These are phyloP conservation scores for Tolmerus cingulatus DNA, from an alignment of 2,888 invertebrate species.

Conservation along the genomic window DNA sequence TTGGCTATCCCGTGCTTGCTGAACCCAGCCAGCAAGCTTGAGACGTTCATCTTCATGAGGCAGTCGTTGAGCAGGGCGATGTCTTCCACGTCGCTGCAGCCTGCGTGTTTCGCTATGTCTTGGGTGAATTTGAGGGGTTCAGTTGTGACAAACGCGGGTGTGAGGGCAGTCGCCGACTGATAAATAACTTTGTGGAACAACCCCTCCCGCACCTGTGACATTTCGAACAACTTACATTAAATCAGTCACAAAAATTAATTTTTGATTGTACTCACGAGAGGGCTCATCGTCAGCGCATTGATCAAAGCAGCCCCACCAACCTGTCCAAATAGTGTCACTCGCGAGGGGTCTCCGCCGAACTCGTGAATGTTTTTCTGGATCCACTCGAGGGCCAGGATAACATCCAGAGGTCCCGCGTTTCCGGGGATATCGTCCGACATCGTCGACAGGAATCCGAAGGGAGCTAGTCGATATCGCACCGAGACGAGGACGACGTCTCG, in stretches of 20 bases:
- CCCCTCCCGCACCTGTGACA: constrained; percentile 55
- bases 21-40: constrained; percentile 61
- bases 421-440: constrained; percentile 62
- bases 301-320: constrained; percentile 62
- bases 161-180: constrained; percentile 66
- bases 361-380: constrained; percentile 59
- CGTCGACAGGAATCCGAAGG: constrained; percentile 64
- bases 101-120: constrained; percentile 59
- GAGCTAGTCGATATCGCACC: constrained; percentile 65
- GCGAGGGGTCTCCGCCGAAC: constrained; percentile 62
- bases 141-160: constrained; percentile 65
- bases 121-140: constrained; percentile 59
- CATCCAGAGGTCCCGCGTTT: constrained; percentile 64
- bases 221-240: not conserved
- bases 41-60: constrained; percentile 58
- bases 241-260: not conserved
- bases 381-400: constrained; percentile 62
- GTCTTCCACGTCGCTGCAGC: constrained; percentile 58
- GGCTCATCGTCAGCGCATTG: constrained; percentile 58
- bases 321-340: constrained; percentile 63
- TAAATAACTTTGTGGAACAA: constrained; percentile 66
- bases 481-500: constrained; percentile 64
- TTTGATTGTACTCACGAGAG: constrained; percentile 51
- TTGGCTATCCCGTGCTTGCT: constrained; percentile 55
- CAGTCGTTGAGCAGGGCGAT: constrained; percentile 58